These are phyloP conservation scores for Sylvia borin DNA, from an alignment of 2,797 vertebrate genomes.

Conservation along the genomic window DNA sequence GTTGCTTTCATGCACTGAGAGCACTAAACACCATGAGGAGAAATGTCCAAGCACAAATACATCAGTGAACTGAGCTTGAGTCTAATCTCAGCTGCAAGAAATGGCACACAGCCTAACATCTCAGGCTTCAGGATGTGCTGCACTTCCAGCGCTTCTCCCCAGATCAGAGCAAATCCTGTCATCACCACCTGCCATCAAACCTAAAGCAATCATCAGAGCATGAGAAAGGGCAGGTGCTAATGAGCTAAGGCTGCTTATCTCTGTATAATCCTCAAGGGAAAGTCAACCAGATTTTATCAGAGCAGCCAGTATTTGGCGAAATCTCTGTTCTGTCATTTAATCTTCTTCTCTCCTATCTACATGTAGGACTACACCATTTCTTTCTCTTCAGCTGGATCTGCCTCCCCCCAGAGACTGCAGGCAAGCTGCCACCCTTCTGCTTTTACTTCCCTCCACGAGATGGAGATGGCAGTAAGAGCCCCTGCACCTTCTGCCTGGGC, in stretches of 20 bases:
- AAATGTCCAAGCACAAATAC: not conserved
- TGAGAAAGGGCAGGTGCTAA: conserved; percentile 57
- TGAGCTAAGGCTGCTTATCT: conserved; percentile 60
- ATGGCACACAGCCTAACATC: not conserved
- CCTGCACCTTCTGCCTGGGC: not conserved
- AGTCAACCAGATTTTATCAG: conserved; percentile 55
- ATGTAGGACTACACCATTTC: not conserved
- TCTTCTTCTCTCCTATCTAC: not conserved
- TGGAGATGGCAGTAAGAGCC: not conserved
- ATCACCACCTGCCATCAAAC: conserved; percentile 35
- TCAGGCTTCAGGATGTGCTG: not conserved
- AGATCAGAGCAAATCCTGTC: not conserved
- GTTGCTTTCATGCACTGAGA: not conserved
- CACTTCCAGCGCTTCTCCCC: not conserved
- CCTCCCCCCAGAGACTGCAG: not conserved
- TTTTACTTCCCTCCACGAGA: not conserved
- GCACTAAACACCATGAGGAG: not conserved
- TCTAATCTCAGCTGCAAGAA: not conserved
- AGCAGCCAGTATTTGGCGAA: conserved; percentile 4
- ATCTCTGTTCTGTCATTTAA: conserved; percentile 30
- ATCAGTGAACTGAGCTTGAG: not conserved
- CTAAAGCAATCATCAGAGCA: conserved; percentile 3
- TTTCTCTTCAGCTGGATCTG: not conserved
- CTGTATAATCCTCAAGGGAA: conserved; percentile 35
- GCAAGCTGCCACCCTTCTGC: not conserved